A percentile compares a stretch with the other conserved stretches of the same genome.
Evolutionary conservation across 2,888 invertebrate species (phyloP).

Genomic region (Andrena haemorrhoa): DNA sequence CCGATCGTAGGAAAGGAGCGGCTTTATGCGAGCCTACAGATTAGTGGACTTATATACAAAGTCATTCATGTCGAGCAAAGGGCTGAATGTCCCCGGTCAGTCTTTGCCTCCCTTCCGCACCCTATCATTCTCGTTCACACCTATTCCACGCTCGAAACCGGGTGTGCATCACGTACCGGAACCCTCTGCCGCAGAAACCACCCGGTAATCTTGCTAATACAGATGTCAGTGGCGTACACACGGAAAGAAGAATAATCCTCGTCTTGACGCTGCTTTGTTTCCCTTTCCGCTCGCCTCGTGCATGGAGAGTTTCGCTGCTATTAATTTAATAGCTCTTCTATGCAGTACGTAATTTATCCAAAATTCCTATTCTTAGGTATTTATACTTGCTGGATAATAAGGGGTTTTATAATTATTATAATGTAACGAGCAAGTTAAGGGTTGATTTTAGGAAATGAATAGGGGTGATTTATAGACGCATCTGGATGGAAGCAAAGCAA

Average conservation of each 20-base stretch:
- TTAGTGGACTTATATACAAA: constrained; percentile 82
- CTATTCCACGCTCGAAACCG: constrained; percentile 77
- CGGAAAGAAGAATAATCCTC: constrained; percentile 53
- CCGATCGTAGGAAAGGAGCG: constrained; percentile 67
- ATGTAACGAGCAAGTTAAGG: too few relatives aligned
- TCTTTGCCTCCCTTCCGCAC: constrained; percentile 26
- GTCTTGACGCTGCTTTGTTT: constrained; percentile 61
- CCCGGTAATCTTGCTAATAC: constrained; percentile 83
- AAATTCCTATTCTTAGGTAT: too few relatives aligned
- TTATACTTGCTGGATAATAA: too few relatives aligned
- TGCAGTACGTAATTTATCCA: too few relatives aligned
- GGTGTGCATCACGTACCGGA: constrained; percentile 76
- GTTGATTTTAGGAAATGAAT: too few relatives aligned
- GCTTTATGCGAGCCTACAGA: constrained; percentile 81
- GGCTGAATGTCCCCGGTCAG: constrained; percentile 60
- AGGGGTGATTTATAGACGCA: too few relatives aligned
- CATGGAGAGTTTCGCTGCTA: background rate
- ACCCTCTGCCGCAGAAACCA: constrained; percentile 70
- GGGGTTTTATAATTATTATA: too few relatives aligned
- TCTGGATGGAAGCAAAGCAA: too few relatives aligned
- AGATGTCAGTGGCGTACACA: constrained; percentile 81
- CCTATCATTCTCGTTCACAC: constrained; percentile 71
- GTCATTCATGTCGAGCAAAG: constrained; percentile 72
- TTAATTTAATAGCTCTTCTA: background rate
- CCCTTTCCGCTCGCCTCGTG: background rate